These are phyloP conservation scores for Erynnis tages DNA, from an alignment of 2,888 invertebrate species.

Conservation along the genomic window DNA sequence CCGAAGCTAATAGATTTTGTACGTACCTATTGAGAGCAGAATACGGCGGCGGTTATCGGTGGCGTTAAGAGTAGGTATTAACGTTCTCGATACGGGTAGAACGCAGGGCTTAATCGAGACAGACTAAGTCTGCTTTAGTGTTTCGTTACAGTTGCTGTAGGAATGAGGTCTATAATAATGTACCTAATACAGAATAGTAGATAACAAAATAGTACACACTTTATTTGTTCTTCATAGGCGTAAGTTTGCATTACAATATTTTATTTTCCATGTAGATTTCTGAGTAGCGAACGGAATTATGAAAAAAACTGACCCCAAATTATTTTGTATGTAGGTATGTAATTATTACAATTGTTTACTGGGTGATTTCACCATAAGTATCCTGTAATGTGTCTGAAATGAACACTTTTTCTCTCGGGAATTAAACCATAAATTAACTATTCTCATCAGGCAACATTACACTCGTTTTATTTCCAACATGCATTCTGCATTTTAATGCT, in stretches of 20 bases:
- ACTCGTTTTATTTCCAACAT: conserved; percentile 14
- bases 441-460: conserved; percentile 12
- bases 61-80: background rate
- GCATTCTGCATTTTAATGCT: conserved; percentile 18
- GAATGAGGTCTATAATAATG: background rate
- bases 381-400: background rate
- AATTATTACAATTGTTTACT: background rate
- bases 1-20: too few species aligned
- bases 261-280: too few species aligned
- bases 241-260: too few species aligned
- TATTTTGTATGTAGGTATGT: background rate
- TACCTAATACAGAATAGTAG: background rate
- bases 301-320: too few species aligned
- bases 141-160: background rate
- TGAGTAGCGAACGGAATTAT: too few species aligned
- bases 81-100: background rate
- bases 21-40: too few species aligned
- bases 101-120: background rate
- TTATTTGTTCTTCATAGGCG: background rate
- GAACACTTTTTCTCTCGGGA: background rate
- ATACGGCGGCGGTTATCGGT: background rate
- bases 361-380: too few species aligned
- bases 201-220: too few species aligned
- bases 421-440: conserved; percentile 10
- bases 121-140: background rate